Evolutionary conservation across 2,888 invertebrate genomes (phyloP).

Genomic region (Lochmaea crataegi): DNA sequence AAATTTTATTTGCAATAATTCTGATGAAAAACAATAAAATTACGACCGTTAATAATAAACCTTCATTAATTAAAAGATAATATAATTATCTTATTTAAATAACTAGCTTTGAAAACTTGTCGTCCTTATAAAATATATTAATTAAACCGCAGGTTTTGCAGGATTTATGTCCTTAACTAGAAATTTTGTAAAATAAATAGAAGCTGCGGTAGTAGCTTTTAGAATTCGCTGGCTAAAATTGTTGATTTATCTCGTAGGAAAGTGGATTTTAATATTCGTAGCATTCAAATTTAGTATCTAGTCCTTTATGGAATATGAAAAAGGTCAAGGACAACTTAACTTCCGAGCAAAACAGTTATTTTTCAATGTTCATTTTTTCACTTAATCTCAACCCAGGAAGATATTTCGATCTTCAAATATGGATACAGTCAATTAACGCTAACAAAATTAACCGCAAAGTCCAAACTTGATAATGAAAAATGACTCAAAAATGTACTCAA

Average conservation of each 20-base stretch:
- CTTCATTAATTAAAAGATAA: not conserved
- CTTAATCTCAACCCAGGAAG: too few relatives aligned
- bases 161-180: not conserved
- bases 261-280: too few relatives aligned
- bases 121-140: not conserved
- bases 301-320: too few relatives aligned
- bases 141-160: not conserved
- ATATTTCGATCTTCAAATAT: not conserved
- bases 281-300: too few relatives aligned
- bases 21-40: too few relatives aligned
- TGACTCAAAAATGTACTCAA: not conserved
- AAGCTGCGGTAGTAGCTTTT: not conserved
- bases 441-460: not conserved
- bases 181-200: not conserved
- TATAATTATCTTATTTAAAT: not conserved
- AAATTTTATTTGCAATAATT: too few relatives aligned
- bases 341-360: too few relatives aligned
- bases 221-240: not conserved
- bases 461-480: not conserved
- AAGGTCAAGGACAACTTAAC: too few relatives aligned
- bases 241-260: not conserved
- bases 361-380: too few relatives aligned
- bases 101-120: not conserved
- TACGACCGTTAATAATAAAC: not conserved
- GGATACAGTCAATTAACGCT: not conserved